Evolutionary conservation across 2,797 vertebrate genomes (phyloP).

Genomic region (Sebastes melanostomus): DNA sequence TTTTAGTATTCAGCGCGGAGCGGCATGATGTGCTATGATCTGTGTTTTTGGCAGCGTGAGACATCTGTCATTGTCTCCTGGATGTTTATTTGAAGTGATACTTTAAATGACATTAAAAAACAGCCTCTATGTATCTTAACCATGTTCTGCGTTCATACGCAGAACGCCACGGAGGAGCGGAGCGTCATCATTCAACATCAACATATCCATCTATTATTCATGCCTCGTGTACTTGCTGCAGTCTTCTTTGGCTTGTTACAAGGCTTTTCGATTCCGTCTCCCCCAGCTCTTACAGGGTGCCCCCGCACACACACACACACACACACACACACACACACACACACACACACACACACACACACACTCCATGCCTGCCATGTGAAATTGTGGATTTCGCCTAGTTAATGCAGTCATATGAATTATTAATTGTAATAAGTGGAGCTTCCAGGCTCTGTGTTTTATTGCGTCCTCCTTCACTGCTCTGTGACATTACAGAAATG

Average conservation of each 20-base stretch:
- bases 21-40: background rate
- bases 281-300: background rate
- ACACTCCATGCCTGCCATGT: conserved; percentile 23
- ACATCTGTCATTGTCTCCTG: background rate
- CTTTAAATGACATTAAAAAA: conserved; percentile 10
- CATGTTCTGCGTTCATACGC: background rate
- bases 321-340: conserved; percentile 1
- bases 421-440: conserved; percentile 78
- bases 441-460: conserved; percentile 64
- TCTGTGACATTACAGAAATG: conserved; percentile 67
- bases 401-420: conserved; percentile 72
- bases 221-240: conserved; percentile 32
- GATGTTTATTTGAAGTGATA: conserved; percentile 2
- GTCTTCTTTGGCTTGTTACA: conserved; percentile 53
- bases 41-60: conserved; percentile 1
- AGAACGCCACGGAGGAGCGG: background rate
- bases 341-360: background rate
- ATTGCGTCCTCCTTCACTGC: conserved; percentile 61
- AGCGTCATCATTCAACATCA: conserved; percentile 25
- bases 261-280: conserved; percentile 44
- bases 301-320: background rate
- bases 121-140: background rate
- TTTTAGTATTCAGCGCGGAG: background rate
- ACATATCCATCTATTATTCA: conserved; percentile 64
- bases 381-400: conserved; percentile 57